Base-by-base conservation (phyloP, 2,797 vertebrate genomes). In the Clamator glandarius region DNA sequence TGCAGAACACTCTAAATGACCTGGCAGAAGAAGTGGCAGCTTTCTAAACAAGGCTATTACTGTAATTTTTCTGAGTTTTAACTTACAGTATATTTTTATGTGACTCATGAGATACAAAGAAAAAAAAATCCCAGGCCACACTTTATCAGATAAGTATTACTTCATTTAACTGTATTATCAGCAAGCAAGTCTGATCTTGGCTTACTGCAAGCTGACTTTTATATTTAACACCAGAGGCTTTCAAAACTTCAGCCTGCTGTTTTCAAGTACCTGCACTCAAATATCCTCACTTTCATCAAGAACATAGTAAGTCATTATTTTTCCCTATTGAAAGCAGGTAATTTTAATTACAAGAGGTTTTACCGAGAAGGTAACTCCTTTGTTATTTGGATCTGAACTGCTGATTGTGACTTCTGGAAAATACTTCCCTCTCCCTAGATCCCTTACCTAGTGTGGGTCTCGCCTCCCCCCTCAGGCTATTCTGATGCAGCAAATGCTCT, bases 81-180 rank as follows among this genome's bases (percentile, higher is more conserved):
- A 91, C 66, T 90, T 83, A 52, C 6, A 69, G 6, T 41, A 14
- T 91, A 63, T 84, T 96, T 95, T 88, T 78, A 84, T 44, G 39
- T 62, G 63, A 62, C 83, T 91, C 2, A 0, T 68, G 90, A 85
- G 88, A 90, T 78, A 12, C 54, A 91, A 92, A 68, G 39, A 17
- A 66, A 26, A 77, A 94, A 91, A 77, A 62, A 79, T 1, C 90
- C 58, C 77, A 76, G 46, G 29, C 31, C 69, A 91, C 48, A 79
- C 62, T 90, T 90, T 78, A 90, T 84, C 58, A 96, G 95, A 15
- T 75, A 69, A 90, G 14, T 73, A 90, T 94, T 91, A 81, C 62
- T 75, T 90, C 84, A 39, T 78, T 87, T 51, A 80, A 78, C n/a
- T 92, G 50, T 69, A 69, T 73, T 88, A 52, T 82, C 85, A 95